These are phyloP conservation scores for Odontomyia ornata DNA, from an alignment of 2,888 invertebrate genomes.

Conservation along the genomic window DNA sequence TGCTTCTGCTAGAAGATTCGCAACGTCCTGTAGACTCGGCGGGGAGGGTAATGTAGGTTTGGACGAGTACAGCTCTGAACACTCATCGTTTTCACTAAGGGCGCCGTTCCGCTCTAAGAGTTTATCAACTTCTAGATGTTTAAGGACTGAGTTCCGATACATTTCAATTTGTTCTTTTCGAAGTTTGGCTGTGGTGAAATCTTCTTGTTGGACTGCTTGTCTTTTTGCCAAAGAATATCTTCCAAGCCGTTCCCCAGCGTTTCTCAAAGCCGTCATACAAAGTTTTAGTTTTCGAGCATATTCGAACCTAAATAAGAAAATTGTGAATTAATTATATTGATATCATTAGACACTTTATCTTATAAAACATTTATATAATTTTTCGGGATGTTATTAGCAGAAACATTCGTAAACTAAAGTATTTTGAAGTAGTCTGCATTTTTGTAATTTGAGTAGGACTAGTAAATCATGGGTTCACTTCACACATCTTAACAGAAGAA, in stretches of 20 bases:
- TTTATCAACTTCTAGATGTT: constrained; percentile 77
- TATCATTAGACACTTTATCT: too few species aligned
- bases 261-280: constrained; percentile 82
- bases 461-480: too few species aligned
- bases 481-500: too few species aligned
- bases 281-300: constrained; percentile 91
- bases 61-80: constrained; percentile 61
- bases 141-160: constrained; percentile 79
- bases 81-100: constrained; percentile 58
- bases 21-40: constrained; percentile 64
- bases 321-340: too few species aligned
- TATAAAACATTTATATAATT: too few species aligned
- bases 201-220: constrained; percentile 90
- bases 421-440: too few species aligned
- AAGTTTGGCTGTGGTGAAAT: constrained; percentile 88
- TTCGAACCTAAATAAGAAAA: constrained; percentile 72
- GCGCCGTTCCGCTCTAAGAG: constrained; percentile 83
- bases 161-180: constrained; percentile 91
- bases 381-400: too few species aligned
- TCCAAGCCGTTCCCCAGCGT: constrained; percentile 88
- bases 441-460: too few species aligned
- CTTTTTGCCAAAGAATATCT: constrained; percentile 91
- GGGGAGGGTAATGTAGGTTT: constrained; percentile 62
- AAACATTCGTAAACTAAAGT: too few species aligned
- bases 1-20: constrained; percentile 60